Percentiles rank a stretch among this genome's conserved stretches.
Evolutionary conservation across 2,888 invertebrate genomes (phyloP).

Genomic region (Agrochola litura): DNA sequence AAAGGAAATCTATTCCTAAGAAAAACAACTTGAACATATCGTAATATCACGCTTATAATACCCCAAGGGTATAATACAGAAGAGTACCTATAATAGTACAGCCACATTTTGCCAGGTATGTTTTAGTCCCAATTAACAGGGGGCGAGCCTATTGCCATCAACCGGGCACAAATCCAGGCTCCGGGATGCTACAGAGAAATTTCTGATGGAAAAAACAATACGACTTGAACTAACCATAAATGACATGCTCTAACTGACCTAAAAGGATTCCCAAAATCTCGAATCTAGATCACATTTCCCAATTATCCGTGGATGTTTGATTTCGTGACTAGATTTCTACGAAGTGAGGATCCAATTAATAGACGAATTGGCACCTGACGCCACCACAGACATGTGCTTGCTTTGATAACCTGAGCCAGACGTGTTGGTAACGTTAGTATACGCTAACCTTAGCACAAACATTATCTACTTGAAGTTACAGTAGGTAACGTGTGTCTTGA

Average conservation of each 20-base stretch:
- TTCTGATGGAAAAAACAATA: background rate
- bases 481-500: background rate
- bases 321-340: constrained; percentile 7
- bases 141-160: background rate
- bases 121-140: too few species aligned
- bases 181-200: background rate
- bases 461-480: background rate
- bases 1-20: too few species aligned
- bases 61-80: too few species aligned
- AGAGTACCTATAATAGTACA: too few species aligned
- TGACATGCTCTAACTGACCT: background rate
- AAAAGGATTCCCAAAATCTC: background rate
- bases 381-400: background rate
- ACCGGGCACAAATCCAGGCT: background rate
- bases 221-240: background rate
- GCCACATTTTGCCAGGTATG: background rate
- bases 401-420: constrained; percentile 11
- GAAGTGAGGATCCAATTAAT: constrained; percentile 9
- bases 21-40: too few species aligned
- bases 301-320: background rate
- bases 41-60: too few species aligned
- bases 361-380: background rate
- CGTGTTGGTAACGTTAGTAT: background rate
- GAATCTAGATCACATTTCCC: background rate
- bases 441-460: background rate